Percentiles rank a stretch among this genome's conserved stretches.
These are phyloP conservation scores for Lepus europaeus DNA, from an alignment of 2,113 vertebrate genomes.

Conservation along the genomic window DNA sequence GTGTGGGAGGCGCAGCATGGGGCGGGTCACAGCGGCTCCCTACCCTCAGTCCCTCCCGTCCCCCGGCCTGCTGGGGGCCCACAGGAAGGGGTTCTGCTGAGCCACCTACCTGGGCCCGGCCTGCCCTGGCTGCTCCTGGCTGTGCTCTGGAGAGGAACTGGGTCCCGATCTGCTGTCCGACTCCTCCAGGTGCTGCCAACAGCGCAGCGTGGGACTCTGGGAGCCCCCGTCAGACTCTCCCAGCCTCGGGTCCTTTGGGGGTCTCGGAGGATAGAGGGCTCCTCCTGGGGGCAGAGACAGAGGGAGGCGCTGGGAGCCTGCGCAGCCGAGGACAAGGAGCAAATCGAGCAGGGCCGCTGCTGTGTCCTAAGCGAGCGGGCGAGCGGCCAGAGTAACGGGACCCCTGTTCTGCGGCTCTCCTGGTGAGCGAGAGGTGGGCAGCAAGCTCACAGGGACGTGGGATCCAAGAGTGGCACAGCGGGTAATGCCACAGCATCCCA, in stretches of 20 bases:
- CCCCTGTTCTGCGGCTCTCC: neutral
- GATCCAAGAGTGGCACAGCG: neutral
- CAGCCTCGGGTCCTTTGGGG: conserved; percentile 32
- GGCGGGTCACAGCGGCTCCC: neutral
- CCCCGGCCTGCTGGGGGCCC: neutral
- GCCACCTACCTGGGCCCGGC: conserved; percentile 66
- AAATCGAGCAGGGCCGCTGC: neutral
- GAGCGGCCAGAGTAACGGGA: neutral
- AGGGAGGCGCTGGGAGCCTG: neutral
- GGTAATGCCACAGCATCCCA: too few species aligned
- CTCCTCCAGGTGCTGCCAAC: neutral
- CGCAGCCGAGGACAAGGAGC: too few species aligned
- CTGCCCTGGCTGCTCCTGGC: neutral
- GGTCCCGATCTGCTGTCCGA: neutral
- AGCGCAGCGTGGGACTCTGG: neutral
- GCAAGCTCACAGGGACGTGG: neutral
- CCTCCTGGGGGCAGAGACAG: conserved; percentile 52
- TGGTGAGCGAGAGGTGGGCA: neutral
- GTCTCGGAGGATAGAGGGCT: neutral
- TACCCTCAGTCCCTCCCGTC: neutral
- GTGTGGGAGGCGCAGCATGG: too few species aligned
- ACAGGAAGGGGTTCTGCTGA: neutral
- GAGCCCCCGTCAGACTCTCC: accelerated
- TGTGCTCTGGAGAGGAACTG: neutral
- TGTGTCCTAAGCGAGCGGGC: neutral